Base-by-base conservation (phyloP, 2,888 invertebrate genomes). In the Tachina grossa region DNA sequence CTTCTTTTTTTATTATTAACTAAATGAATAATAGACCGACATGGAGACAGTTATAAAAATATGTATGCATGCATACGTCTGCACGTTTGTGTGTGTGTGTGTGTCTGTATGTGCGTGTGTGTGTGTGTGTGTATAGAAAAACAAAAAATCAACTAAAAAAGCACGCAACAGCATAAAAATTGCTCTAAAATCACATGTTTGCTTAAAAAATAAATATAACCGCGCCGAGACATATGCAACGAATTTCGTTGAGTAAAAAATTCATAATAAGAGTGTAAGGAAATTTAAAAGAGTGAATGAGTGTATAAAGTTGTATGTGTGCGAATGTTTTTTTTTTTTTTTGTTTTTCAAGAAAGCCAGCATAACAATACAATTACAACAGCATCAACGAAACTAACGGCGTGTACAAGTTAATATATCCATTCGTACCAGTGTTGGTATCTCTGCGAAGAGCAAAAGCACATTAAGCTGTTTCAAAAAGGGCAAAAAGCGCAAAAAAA, bases 181-280 rank as follows among this genome's bases (percentile, higher is more conserved):
- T 66, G 31, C 61, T 75, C 74, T 75, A 75, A 80, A 85, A 79
- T 85, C 85, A 79, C 71, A 79, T 82, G 78, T 71, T 85, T 66
- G 53, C 49, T 13, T 14, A n/a, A 51, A 69, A 13, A 61, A 49
- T 1, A 66, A 76, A 55, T 45, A 49, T 45, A 65, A 69, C 45
- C 5, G 1, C 49, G 65, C 80, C 83, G 55, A 59, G 80, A 80
- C 45, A 55, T 80, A 83, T 80, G 75, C 83, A 71, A 59, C 74
- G 69, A 51, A 77, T 57, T 39, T 66, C 22, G 43, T 59, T 81
- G 61, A 66, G 49, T 31, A 79, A 1, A 31, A n/a, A 31, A 31
- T 45, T 71, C 45, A 59, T 61, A 66, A 53, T 53, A 72, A n/a
- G 31, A 47, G 47, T 13, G 19, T 39, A 47, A 61, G 49, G 41